A percentile compares a stretch with the other conserved stretches of the same genome.
phyloP scores from a whole-genome alignment of 2,888 invertebrate genomes.

The Anthoptus insignis region DNA sequence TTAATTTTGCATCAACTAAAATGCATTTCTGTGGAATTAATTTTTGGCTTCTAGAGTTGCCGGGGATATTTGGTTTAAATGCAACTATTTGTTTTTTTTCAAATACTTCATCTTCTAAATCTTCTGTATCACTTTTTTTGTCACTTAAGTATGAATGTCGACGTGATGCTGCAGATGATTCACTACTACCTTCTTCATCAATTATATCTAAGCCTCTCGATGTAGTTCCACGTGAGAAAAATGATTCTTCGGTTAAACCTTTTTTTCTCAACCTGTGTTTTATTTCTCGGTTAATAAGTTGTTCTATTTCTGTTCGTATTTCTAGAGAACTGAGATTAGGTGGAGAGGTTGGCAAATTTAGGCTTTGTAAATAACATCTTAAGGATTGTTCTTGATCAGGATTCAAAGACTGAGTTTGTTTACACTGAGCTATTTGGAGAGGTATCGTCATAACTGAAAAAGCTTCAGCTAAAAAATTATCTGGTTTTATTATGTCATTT shows the following conservation, averaged over 20 bases:
- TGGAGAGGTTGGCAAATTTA: slow-evolving; percentile 84
- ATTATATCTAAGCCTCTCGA: slow-evolving; percentile 92
- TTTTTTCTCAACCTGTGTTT: slow-evolving; percentile 75
- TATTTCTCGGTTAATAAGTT: slow-evolving; percentile 77
- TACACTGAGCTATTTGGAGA: slow-evolving; percentile 73
- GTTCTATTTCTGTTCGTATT: slow-evolving; percentile 79
- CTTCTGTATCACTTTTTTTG: slow-evolving; percentile 78
- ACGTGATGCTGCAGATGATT: slow-evolving; percentile 87
- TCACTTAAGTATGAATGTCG: slow-evolving; percentile 83
- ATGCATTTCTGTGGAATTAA: slow-evolving; percentile 81
- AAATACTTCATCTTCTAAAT: slow-evolving; percentile 83
- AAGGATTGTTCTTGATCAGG: slow-evolving; percentile 87
- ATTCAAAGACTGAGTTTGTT: slow-evolving; percentile 76
- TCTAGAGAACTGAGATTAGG: slow-evolving; percentile 68
- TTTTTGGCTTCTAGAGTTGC: slow-evolving; percentile 13
- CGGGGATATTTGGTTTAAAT: slow-evolving; percentile 19
- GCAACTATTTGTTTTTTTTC: slow-evolving; percentile 61
- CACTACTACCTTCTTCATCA: slow-evolving; percentile 91
- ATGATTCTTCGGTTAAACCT: slow-evolving; percentile 72
- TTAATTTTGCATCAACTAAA: slow-evolving; percentile 88
- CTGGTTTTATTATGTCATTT: slow-evolving; percentile 49
- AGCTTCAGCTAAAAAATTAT: slow-evolving; percentile 63
- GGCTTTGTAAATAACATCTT: slow-evolving; percentile 84
- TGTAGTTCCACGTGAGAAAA: slow-evolving; percentile 82
- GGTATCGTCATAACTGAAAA: slow-evolving; percentile 76